Conservation (phyloP, 2,888 invertebrate genomes). For the Cantharis rustica region DNA sequence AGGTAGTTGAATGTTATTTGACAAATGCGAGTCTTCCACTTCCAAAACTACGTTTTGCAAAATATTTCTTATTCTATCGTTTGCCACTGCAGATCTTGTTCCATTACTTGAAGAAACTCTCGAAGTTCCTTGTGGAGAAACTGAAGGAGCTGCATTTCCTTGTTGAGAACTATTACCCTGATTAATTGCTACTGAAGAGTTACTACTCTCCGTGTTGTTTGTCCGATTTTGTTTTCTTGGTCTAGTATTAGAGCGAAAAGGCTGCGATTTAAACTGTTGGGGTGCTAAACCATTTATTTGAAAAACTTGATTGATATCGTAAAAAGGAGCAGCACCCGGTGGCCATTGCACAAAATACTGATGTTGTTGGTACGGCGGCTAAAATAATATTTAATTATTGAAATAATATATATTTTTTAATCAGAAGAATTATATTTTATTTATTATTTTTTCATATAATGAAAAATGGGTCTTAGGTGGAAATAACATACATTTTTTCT, state of each 20-base stretch:
- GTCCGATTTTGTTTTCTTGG: constrained; percentile 50
- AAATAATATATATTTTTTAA: no score
- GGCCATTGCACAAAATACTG: constrained; percentile 51
- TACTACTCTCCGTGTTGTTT: constrained; percentile 24
- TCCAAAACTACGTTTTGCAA: constrained; percentile 36
- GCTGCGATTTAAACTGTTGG: constrained; percentile 62
- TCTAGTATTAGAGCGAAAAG: constrained; percentile 57
- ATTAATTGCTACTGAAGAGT: constrained; percentile 29
- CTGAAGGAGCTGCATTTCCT: constrained; percentile 18
- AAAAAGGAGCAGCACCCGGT: constrained; percentile 59
- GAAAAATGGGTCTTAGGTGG: no score
- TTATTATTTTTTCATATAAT: no score
- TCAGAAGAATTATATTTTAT: no score
- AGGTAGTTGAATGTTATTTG: constrained; percentile 33
- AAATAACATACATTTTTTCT: no score
- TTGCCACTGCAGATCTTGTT: constrained; percentile 28
- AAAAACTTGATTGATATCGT: constrained; percentile 72
- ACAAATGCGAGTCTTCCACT: constrained; percentile 39
- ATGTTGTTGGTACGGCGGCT: neutral
- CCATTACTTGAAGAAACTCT: constrained; percentile 6
- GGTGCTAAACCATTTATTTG: constrained; percentile 75
- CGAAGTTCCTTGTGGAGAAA: constrained; percentile 22
- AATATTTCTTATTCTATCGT: constrained; percentile 33
- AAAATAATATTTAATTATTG: constrained; percentile 17
- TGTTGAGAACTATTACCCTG: constrained; percentile 23